Base-by-base conservation (phyloP, 2,888 invertebrate genomes). In the Odontocolon sp. region DNA sequence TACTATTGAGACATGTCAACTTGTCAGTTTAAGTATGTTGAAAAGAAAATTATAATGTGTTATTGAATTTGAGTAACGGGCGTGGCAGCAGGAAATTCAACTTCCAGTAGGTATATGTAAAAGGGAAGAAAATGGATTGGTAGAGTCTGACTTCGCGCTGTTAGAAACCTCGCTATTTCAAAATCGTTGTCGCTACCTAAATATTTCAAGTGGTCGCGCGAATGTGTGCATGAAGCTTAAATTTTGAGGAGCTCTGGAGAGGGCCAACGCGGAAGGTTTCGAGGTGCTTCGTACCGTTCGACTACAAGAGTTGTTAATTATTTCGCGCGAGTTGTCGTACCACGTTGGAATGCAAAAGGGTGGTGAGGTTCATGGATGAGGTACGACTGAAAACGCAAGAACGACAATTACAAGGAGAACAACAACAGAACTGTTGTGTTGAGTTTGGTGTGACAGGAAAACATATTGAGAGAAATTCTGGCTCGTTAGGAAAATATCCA, bases 231-330 rank as follows among this genome's bases (percentile, higher is more conserved):
- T 54, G 73, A 68, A 69, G 82, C 75, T 82, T 82, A 85, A 85
- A 84, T 85, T 84, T 83, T 64, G 80, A 82, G 76, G 72, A 52
- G 76, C 16, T 50, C 54, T 54, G 70, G 73, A 74, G 77, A 72
- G 61, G 42, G 14, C 52, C 40, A 47, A 57, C 63, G 61, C 33
- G 54, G 64, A 64, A 69, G 66, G 47, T 47, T 56, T 26, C 38
- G 66, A 71, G 64, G 57, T 45, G 59, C 50, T 61, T 54, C 57
- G 47, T 40, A 63, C 52, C 71, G 71, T 52, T 70, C 54, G 61
- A 47, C 74, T 79, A 80, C 83, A 76, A 83, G 84, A 81, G 82
- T 86, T 85, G 87, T 89, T 88, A 88, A 89, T 89, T 89, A 89
- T 89, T 89, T 88, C 86, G 82, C 82, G 79, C 80, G 83, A 84